phyloP scores from a whole-genome alignment of 2,113 vertebrate genomes.

The Macrotus californicus region DNA sequence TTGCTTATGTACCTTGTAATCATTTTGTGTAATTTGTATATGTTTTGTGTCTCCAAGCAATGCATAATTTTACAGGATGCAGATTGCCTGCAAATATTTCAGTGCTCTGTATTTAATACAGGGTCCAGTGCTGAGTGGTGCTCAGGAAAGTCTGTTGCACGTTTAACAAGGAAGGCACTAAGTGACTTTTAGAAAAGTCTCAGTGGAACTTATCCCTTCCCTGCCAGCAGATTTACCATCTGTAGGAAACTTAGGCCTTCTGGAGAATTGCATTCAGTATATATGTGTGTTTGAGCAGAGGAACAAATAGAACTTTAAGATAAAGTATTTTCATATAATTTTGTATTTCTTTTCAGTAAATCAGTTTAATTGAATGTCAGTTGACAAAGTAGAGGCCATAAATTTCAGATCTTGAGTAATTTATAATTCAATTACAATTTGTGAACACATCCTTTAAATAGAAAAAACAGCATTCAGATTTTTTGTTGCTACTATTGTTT shows the following conservation, averaged over 20 bases:
- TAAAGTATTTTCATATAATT: conserved; percentile 16
- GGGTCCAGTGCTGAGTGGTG: neutral
- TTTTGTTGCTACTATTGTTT: conserved; percentile 14
- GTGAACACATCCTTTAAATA: conserved; percentile 27
- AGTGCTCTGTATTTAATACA: neutral
- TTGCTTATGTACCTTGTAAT: conserved; percentile 27
- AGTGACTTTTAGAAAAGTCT: neutral
- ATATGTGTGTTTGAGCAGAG: neutral
- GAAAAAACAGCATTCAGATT: conserved; percentile 27
- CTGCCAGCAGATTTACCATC: neutral
- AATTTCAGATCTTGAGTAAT: conserved; percentile 17
- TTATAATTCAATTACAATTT: conserved; percentile 27
- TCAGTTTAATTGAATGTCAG: conserved; percentile 10
- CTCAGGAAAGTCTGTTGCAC: neutral
- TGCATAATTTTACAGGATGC: neutral
- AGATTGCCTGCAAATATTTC: neutral
- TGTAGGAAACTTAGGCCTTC: neutral
- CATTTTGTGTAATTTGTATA: conserved; percentile 42
- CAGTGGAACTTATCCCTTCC: neutral
- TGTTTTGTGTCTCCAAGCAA: conserved; percentile 26
- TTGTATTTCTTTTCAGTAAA: neutral
- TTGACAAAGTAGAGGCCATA: conserved; percentile 37
- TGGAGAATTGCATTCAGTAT: neutral
- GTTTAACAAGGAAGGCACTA: neutral
- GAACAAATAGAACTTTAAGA: conserved; percentile 38